Evolutionary conservation across 2,797 vertebrate species (phyloP).

Genomic region (Mallotus villosus): DNA sequence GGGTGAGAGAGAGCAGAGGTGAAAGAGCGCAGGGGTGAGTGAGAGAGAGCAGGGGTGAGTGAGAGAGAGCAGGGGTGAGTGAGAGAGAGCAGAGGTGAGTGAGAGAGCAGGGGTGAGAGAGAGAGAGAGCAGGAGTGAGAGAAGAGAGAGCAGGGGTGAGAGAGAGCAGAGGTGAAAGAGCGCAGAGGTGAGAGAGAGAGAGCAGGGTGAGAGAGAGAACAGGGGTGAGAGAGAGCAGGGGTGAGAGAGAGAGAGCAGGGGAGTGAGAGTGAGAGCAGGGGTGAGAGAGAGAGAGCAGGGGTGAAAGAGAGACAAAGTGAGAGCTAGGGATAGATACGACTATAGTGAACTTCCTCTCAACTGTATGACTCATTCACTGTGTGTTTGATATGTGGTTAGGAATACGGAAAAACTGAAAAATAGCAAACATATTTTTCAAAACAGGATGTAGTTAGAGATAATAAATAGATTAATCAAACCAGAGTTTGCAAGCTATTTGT

Average conservation of each 20-base stretch:
- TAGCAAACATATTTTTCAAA: not conserved
- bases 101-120: too few relatives aligned
- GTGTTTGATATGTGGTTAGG: not conserved
- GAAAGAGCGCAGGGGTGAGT: too few relatives aligned
- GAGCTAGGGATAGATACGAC: constrained; percentile 18
- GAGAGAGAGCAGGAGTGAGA: too few relatives aligned
- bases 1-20: not conserved
- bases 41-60: too few relatives aligned
- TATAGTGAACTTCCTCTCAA: not conserved
- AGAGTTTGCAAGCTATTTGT: not conserved
- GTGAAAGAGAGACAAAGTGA: not conserved
- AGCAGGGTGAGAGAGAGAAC: not conserved
- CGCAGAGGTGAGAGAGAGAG: not conserved
- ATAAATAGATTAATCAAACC: not conserved
- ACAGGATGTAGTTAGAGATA: constrained; percentile 37
- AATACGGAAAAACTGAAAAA: not conserved
- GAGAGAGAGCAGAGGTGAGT: too few relatives aligned
- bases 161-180: not conserved
- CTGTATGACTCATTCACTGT: not conserved
- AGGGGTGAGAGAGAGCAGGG: too few relatives aligned
- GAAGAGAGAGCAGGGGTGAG: too few relatives aligned
- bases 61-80: too few relatives aligned
- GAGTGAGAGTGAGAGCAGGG: not conserved
- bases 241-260: not conserved
- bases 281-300: not conserved